Percentiles rank a stretch among this genome's conserved stretches.
phyloP scores from a whole-genome alignment of 2,797 vertebrate genomes.

The Ptychadena robeensis region DNA sequence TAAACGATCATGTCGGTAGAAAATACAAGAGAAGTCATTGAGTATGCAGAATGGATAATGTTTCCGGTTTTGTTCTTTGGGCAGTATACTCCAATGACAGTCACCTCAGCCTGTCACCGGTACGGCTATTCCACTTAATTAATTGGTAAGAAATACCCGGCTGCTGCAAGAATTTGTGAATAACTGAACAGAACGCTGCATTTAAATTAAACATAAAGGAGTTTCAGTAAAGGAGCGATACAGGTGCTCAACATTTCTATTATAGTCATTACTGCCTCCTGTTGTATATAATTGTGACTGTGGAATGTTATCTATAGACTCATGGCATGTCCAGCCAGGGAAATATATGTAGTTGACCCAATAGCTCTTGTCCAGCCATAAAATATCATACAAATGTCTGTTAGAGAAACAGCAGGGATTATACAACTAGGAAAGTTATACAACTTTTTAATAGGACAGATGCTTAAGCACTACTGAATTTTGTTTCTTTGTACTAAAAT shows the following conservation, averaged over 20 bases:
- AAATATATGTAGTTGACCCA: background rate
- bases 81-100: constrained; percentile 53
- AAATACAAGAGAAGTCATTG: constrained; percentile 53
- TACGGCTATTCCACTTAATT: constrained; percentile 52
- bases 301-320: too few species aligned
- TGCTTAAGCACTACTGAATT: background rate
- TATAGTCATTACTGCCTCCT: background rate
- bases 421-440: too few species aligned
- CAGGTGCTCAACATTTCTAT: background rate
- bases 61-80: constrained; percentile 49
- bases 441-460: too few species aligned
- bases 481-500: background rate
- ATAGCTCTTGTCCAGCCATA: background rate
- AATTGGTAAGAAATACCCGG: constrained; percentile 50
- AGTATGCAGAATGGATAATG: constrained; percentile 48
- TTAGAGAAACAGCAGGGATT: background rate
- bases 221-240: background rate
- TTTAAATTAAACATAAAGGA: background rate
- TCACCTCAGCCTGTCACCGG: constrained; percentile 34
- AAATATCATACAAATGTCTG: background rate
- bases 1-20: constrained; percentile 47
- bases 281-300: background rate
- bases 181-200: background rate
- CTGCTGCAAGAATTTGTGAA: background rate
- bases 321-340: background rate